These are phyloP conservation scores for Enteromius fasciolatus DNA, from an alignment of 2,797 vertebrate genomes.

Conservation along the genomic window DNA sequence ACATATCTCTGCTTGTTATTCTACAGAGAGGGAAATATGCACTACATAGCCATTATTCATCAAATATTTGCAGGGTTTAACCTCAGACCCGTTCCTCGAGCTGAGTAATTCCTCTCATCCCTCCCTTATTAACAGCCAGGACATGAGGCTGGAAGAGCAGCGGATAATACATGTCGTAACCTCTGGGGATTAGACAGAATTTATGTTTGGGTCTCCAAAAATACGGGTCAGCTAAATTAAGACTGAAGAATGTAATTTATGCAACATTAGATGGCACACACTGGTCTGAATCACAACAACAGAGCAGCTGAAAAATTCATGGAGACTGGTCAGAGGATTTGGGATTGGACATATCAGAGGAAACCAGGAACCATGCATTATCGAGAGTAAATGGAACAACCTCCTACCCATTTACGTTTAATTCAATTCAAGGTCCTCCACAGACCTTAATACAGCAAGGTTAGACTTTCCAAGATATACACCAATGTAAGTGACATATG, in stretches of 20 bases:
- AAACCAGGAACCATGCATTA: not conserved
- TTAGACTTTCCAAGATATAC: no score
- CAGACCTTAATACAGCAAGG: not conserved
- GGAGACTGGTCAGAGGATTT: not conserved
- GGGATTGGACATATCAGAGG: not conserved
- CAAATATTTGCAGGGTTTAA: constrained; percentile 29
- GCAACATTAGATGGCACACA: not conserved
- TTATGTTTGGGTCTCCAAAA: not conserved
- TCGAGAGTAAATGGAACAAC: not conserved
- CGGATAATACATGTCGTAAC: not conserved
- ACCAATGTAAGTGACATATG: no score
- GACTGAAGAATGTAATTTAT: not conserved
- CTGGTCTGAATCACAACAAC: not conserved
- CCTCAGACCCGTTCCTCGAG: constrained; percentile 5
- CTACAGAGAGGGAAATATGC: not conserved
- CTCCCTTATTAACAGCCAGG: not conserved
- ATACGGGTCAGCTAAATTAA: not conserved
- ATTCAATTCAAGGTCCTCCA: not conserved
- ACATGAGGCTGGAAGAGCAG: not conserved
- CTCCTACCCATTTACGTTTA: not conserved
- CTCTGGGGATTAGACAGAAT: not conserved
- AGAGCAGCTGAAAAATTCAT: not conserved
- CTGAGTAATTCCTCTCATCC: constrained; percentile 20
- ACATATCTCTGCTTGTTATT: constrained; percentile 37
- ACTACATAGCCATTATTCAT: not conserved